Evolutionary conservation across 2,888 invertebrate species (phyloP).

Genomic region (Phorcus lineatus): DNA sequence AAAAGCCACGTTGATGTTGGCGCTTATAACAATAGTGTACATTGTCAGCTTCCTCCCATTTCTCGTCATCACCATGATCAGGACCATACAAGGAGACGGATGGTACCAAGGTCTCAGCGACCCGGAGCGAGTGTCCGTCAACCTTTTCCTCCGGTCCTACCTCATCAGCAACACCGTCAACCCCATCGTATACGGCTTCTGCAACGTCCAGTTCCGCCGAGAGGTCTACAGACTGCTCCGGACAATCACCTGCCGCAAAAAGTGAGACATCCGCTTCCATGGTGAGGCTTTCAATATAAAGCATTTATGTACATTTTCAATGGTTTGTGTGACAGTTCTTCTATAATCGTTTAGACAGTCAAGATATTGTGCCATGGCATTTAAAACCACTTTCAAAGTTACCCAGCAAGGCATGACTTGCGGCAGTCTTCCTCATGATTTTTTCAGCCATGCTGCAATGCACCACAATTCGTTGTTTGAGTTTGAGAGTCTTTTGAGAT

Average conservation of each 20-base stretch:
- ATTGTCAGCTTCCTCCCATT: conserved; percentile 56
- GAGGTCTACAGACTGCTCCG: background rate
- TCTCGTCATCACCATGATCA: conserved; percentile 47
- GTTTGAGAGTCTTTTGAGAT: no score
- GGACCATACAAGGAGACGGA: conserved; percentile 39
- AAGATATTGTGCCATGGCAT: no score
- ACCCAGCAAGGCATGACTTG: no score
- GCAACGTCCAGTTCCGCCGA: conserved; percentile 47
- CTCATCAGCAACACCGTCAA: conserved; percentile 55
- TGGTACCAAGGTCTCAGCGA: conserved; percentile 32
- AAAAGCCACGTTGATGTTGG: conserved; percentile 53
- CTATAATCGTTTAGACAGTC: background rate
- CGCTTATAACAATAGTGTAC: conserved; percentile 51
- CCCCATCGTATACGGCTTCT: conserved; percentile 57
- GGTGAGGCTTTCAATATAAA: background rate
- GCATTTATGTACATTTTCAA: background rate
- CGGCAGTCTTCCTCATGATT: no score
- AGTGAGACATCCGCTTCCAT: background rate
- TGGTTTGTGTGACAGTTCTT: background rate
- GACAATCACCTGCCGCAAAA: conserved; percentile 14
- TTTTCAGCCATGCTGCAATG: no score
- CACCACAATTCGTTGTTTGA: no score
- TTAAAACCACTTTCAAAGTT: no score
- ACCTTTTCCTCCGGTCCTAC: conserved; percentile 54
- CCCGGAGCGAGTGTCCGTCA: conserved; percentile 42